Evolutionary conservation across 1,140 invertebrate genomes (phyloP).

Genomic region (Ostrea edulis): DNA sequence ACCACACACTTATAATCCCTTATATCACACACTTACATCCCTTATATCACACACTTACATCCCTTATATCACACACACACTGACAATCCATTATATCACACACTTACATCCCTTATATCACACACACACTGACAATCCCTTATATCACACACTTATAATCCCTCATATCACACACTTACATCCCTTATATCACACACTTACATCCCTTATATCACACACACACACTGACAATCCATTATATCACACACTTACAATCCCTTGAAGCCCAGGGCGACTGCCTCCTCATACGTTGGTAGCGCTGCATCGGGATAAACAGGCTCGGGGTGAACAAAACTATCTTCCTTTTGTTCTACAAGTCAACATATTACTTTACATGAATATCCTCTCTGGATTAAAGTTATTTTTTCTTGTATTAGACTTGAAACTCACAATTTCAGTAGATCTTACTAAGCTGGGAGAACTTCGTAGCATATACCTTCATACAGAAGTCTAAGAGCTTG

Average conservation of each 20-base stretch:
- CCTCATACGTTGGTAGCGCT: neutral
- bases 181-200: too few species aligned
- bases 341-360: neutral
- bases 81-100: too few species aligned
- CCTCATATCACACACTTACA: too few species aligned
- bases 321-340: conserved; percentile 19
- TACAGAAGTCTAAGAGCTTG: neutral
- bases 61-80: too few species aligned
- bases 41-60: too few species aligned
- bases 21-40: too few species aligned
- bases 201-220: too few species aligned
- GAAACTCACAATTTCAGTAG: neutral
- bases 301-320: neutral
- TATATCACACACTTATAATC: too few species aligned
- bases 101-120: too few species aligned
- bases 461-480: neutral
- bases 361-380: neutral
- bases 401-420: neutral
- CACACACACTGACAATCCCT: too few species aligned
- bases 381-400: neutral
- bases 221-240: too few species aligned
- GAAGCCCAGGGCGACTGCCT: neutral
- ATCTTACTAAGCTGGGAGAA: neutral
- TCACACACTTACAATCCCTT: conserved; percentile 21
- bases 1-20: too few species aligned